phyloP scores from a whole-genome alignment of 2,888 invertebrate species.

The Caenorhabditis zanzibari region DNA sequence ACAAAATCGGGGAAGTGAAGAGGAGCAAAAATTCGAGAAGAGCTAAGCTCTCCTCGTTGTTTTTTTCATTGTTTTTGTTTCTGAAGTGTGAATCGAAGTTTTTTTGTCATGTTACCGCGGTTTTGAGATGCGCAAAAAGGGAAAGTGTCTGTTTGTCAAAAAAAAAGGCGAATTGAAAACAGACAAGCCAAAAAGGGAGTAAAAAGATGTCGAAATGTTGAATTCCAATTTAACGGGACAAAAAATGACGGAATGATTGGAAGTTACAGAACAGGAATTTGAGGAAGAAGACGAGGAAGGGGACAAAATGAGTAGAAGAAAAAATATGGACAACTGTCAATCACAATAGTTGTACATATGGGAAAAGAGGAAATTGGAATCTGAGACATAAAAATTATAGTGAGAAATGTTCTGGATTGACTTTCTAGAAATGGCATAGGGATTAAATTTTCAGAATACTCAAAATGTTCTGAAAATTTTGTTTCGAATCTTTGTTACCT shows the following conservation, averaged over 20 bases:
- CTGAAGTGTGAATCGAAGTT: conserved; percentile 57
- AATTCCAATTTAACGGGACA: conserved; percentile 52
- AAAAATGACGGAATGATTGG: conserved; percentile 53
- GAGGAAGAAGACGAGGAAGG: conserved; percentile 9
- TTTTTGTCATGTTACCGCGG: conserved; percentile 48
- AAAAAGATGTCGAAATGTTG: conserved; percentile 52
- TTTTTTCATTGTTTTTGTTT: conserved; percentile 52
- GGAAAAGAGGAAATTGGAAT: conserved; percentile 22
- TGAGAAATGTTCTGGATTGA: too few species aligned
- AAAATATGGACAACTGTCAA: conserved; percentile 55
- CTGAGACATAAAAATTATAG: too few species aligned
- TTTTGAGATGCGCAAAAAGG: conserved; percentile 43
- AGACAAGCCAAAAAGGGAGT: conserved; percentile 25
- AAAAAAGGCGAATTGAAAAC: conserved; percentile 45
- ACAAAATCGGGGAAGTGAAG: conserved; percentile 55
- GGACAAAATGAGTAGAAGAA: neutral
- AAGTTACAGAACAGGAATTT: conserved; percentile 58
- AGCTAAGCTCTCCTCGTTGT: conserved; percentile 15
- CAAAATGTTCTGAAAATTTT: too few species aligned
- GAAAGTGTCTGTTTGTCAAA: conserved; percentile 52
- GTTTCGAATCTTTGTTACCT: too few species aligned
- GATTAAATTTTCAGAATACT: too few species aligned
- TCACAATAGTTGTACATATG: conserved; percentile 30
- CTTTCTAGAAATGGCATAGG: too few species aligned
- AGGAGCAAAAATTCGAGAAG: conserved; percentile 30